Evolutionary conservation across 2,888 invertebrate genomes (phyloP).

Genomic region (Nemoura dubitans): DNA sequence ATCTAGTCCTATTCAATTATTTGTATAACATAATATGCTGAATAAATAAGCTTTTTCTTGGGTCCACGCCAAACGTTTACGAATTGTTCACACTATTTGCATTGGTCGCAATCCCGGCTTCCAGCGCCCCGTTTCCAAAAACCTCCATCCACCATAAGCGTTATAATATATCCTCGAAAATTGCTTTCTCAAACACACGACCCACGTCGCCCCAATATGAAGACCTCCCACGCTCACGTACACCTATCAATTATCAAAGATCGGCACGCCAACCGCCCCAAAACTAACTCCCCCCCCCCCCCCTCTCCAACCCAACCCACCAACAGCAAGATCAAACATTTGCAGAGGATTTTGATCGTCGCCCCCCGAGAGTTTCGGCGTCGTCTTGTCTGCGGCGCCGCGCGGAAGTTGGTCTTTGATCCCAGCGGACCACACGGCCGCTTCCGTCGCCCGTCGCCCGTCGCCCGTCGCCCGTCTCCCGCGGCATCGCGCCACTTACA

Average conservation of each 20-base stretch:
- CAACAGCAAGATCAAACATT: neutral
- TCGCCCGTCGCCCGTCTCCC: neutral
- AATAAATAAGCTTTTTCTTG: constrained; percentile 21
- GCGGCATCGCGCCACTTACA: neutral
- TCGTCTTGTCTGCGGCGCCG: too few relatives aligned
- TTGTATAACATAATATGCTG: constrained; percentile 14
- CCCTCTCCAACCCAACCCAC: too few relatives aligned
- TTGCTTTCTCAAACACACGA: neutral
- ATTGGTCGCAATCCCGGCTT: neutral
- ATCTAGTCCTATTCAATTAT: constrained; percentile 32
- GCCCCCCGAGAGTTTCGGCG: neutral
- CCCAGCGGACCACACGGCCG: neutral
- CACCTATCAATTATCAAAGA: neutral
- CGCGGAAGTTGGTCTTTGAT: neutral
- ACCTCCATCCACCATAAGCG: neutral
- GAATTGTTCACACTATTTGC: neutral
- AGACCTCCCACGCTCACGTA: neutral
- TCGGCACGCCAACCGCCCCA: too few relatives aligned
- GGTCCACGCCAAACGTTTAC: constrained; percentile 1
- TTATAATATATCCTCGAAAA: neutral
- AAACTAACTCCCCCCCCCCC: too few relatives aligned
- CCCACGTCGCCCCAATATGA: neutral
- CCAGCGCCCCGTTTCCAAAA: neutral
- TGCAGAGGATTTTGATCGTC: neutral
- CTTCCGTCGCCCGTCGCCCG: neutral